Evolutionary conservation across 2,113 vertebrate genomes (phyloP), one percentile per base, ranked within the genome.

Genomic region (Colinus virginianus): DNA sequence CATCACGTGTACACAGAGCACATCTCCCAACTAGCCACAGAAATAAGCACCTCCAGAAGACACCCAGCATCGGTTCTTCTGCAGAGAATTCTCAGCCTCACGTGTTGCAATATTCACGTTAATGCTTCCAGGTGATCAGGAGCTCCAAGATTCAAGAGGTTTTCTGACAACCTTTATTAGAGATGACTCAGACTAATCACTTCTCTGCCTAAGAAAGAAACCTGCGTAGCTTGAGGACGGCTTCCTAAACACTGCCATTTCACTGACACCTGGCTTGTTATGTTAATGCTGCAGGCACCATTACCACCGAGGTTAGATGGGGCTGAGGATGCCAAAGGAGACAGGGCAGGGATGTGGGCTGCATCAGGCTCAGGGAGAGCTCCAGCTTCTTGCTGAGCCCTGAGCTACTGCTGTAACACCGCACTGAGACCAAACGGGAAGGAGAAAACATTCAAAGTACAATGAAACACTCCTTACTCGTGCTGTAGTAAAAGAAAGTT

Each of bases 91-190:
- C 62, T 26, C 59, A 38, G 7, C 34, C 58, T 38, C 10, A 21
- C 28, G 19, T 21, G 28, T 38, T 62, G 46, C 62, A 55, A 78
- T 3, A 76, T 3, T 58, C 36, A 21, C 55, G 81, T 79, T 68
- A 66, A 28, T 17, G 61, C 79, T 75, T 70, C 59, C 16, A 71
- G 30, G 25, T 42, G 17, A 9, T 53, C 58, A 61, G 36, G 48
- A 69, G 58, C 38, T 51, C 55, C 25, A 79, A 83, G 34, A 45
- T 68, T 86, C 5, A 92, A 80, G 36, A 66, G 70, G 45, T 12
- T 18, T 93, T 87, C 72, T 74, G 75, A 53, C 86, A 93, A 61
- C 14, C 62, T 23, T 66, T 90, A 92, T 84, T 82, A 82, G 85
- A 68, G 69, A 87, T 87, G 92, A 90, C 53, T 88, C 66, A 78